phyloP scores from a whole-genome alignment of 2,113 vertebrate species.

The Numenius arquata region DNA sequence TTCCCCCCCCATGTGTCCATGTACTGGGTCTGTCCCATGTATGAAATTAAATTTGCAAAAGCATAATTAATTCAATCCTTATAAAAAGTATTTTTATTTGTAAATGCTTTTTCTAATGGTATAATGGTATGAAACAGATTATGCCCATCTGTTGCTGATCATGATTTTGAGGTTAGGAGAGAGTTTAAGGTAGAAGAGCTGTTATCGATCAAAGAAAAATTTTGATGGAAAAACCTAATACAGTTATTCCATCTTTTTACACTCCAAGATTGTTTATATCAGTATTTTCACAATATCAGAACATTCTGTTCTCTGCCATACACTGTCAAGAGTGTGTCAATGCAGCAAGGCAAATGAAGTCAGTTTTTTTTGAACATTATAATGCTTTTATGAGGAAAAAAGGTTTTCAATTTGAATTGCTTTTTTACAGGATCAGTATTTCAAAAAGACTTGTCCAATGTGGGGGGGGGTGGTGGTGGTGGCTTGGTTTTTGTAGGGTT shows the following conservation, averaged over 20 bases:
- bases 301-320: background rate
- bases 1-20: background rate
- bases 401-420: background rate
- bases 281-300: background rate
- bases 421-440: background rate
- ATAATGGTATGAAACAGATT: background rate
- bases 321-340: background rate
- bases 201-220: background rate
- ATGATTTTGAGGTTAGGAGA: background rate
- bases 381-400: background rate
- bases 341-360: background rate
- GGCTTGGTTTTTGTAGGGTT: background rate
- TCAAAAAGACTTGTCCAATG: background rate
- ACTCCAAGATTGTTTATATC: background rate
- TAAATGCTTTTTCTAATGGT: background rate
- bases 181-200: background rate
- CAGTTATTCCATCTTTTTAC: background rate
- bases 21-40: background rate
- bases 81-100: background rate
- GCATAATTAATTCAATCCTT: background rate
- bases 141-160: background rate
- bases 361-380: background rate
- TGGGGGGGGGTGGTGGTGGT: no score
- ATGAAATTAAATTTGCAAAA: background rate
- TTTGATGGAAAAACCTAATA: background rate